A percentile compares a stretch with the other conserved stretches of the same genome.
These are phyloP conservation scores for Philotrypesis tridentata DNA, from an alignment of 1,140 invertebrate species.

Conservation along the genomic window DNA sequence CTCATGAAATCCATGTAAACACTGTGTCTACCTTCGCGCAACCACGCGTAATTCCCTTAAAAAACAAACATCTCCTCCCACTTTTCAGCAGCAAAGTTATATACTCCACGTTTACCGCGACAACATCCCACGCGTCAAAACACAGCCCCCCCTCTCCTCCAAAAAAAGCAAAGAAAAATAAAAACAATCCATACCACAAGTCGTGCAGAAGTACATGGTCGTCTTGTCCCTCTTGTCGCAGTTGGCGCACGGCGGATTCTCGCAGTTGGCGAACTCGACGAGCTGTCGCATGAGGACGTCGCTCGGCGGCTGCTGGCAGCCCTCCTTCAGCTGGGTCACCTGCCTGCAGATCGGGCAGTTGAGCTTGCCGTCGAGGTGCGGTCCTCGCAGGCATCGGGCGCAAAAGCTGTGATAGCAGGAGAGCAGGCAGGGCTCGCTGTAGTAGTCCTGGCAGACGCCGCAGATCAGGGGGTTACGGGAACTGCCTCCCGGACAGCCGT, in stretches of 20 bases:
- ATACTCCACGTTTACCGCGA: no score
- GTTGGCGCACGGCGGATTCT: slow-evolving; percentile 82
- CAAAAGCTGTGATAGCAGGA: slow-evolving; percentile 83
- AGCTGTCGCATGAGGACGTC: slow-evolving; percentile 79
- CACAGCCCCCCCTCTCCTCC: no score
- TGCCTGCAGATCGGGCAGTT: slow-evolving; percentile 81
- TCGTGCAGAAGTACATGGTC: slow-evolving; percentile 82
- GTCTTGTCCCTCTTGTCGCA: slow-evolving; percentile 80
- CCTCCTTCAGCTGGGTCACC: slow-evolving; percentile 77
- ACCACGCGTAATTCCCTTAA: no score
- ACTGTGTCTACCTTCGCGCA: no score
- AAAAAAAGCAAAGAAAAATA: no score
- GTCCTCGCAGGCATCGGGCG: slow-evolving; percentile 77
- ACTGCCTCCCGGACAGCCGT: slow-evolving; percentile 29
- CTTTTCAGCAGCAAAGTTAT: no score
- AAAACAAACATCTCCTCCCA: no score
- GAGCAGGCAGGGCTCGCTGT: slow-evolving; percentile 80
- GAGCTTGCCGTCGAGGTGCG: slow-evolving; percentile 77
- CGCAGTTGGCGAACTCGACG: slow-evolving; percentile 79
- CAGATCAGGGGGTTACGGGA: slow-evolving; percentile 78
- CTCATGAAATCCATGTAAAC: no score
- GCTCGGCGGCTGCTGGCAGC: slow-evolving; percentile 75
- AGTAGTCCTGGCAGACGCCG: slow-evolving; percentile 81
- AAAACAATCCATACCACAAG: slow-evolving; percentile 75
- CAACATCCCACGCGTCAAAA: no score